Base-by-base conservation (phyloP, 92 coral and sea anemone genomes). In the Parazoanthus swiftii region DNA sequence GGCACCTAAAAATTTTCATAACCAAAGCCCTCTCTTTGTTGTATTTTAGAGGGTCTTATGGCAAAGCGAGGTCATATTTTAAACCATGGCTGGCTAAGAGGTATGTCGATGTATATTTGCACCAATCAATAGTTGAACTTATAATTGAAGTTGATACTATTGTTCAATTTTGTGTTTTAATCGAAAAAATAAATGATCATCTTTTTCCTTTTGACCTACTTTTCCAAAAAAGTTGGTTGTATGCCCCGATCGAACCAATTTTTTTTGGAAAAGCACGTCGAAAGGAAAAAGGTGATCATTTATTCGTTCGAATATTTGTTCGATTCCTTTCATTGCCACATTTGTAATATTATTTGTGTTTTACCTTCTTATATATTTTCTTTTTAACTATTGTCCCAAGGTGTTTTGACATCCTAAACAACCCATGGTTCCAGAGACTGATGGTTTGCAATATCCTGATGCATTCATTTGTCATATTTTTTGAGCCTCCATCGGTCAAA, bases 21-120 rank as follows among this genome's bases (percentile, higher is more conserved):
- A 18, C 13, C 29, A 26, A 23, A 50, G 11, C 33, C 65, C 74
- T 59, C 21, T 68, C 18, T 63, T 84, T 78, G 4, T 70, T 59
- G 1, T 20, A 43, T 89, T 71, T 13, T 46, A 95, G 98, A 83
- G 98, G 98, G 20, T 81, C 93, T 44, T 95, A 95, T 72, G 98
- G 98, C 36, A 95, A 95, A 81, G 98, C 98, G 44, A 92, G 98
- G 39, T 95, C 98, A 44, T 95, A 91, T 86, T 95, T 95, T 80
- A 95, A 95, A 79, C 93, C 98, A 7, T 90, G 91, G 88, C 82
- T 93, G 70, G 93, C 96, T 38, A 88, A 90, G 81, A 92, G 93
- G 98, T 95, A 80, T n/a, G 85, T 67, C 59, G 59, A 54, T 54
- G 20, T 13, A 54, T 54, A 54, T 7, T 13, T 10, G 9, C 58